Conservation (phyloP, 2,797 vertebrate species). For the Premnoplex brunnescens region DNA sequence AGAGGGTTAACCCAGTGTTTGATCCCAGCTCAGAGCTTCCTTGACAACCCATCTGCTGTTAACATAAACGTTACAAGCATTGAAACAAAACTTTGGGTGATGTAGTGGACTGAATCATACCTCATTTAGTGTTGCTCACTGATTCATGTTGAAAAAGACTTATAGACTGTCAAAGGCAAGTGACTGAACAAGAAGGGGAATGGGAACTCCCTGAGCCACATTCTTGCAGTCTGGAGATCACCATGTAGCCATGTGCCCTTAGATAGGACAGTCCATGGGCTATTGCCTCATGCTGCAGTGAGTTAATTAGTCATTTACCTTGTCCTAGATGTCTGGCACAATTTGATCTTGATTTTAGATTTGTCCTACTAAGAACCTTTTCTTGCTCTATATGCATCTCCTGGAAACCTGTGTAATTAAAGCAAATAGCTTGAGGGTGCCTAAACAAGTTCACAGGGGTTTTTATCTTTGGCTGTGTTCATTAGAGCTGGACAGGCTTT, state of each 20-base stretch:
- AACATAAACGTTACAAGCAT: background rate
- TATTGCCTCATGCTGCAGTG: background rate
- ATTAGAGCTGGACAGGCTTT: background rate
- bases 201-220: constrained; percentile 23
- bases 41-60: background rate
- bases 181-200: background rate
- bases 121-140: background rate
- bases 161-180: background rate
- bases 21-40: background rate
- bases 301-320: background rate
- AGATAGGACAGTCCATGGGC: background rate
- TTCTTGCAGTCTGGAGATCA: background rate
- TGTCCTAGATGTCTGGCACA: constrained; percentile 25
- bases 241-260: background rate
- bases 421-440: constrained; percentile 12
- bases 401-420: constrained; percentile 33
- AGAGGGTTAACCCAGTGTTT: background rate
- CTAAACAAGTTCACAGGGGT: constrained; percentile 33
- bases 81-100: background rate
- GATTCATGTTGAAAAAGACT: background rate
- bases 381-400: background rate
- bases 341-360: constrained; percentile 23
- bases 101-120: background rate
- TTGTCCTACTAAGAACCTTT: constrained; percentile 43
- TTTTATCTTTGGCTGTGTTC: background rate